These are phyloP conservation scores for Drosophila koepferae DNA, from an alignment of 2,888 invertebrate species.

Conservation along the genomic window DNA sequence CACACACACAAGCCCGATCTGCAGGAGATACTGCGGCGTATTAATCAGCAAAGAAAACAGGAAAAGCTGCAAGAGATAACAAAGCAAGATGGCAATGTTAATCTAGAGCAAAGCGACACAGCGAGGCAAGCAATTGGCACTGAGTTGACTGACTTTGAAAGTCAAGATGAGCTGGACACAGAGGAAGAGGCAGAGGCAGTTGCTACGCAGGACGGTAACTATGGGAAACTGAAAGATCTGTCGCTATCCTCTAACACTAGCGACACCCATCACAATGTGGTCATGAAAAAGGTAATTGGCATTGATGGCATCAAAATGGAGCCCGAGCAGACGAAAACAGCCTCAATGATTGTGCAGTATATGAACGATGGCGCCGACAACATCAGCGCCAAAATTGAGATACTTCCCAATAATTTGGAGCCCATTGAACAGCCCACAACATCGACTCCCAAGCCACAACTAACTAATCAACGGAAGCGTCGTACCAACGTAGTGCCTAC, in stretches of 20 bases:
- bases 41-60: slow-evolving; percentile 55
- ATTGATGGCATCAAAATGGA: slow-evolving; percentile 74
- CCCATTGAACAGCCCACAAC: slow-evolving; percentile 14
- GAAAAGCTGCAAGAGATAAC: background rate
- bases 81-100: background rate
- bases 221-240: slow-evolving; percentile 34
- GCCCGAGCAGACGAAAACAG: slow-evolving; percentile 47
- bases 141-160: slow-evolving; percentile 26
- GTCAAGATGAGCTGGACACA: slow-evolving; percentile 22
- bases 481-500: slow-evolving; percentile 29
- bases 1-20: slow-evolving; percentile 71
- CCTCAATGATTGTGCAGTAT: slow-evolving; percentile 67
- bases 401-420: slow-evolving; percentile 47
- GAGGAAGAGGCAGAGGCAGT: slow-evolving; percentile 25
- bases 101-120: background rate
- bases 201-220: slow-evolving; percentile 35
- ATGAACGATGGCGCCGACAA: slow-evolving; percentile 69
- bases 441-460: slow-evolving; percentile 54
- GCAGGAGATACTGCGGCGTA: slow-evolving; percentile 61
- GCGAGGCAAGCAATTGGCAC: background rate
- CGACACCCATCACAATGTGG: slow-evolving; percentile 25
- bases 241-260: background rate
- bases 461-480: slow-evolving; percentile 57
- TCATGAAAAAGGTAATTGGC: slow-evolving; percentile 70
- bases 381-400: slow-evolving; percentile 70